Evolutionary conservation across 2,797 vertebrate genomes (phyloP), one percentile per base, ranked within the genome.

Genomic region (Mus spretus): DNA sequence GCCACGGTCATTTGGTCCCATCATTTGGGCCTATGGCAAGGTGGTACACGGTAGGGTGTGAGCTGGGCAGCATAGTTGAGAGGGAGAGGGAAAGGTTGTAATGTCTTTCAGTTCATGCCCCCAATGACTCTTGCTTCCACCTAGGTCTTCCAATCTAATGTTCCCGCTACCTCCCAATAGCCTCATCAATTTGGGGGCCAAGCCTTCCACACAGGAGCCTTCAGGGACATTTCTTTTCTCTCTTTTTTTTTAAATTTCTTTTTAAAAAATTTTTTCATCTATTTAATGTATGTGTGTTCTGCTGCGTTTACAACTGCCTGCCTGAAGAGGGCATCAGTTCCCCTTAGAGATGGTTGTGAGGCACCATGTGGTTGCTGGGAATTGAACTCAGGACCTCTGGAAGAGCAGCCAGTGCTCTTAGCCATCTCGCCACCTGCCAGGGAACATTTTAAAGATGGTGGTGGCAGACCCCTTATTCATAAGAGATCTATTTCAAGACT

Each of bases 61-160:
- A 31, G 37, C 9, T 0, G 2, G 26, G 8, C 34, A 26, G 14
- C n/a, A 19, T 6, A 5, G 22, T 14, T 1, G 34, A 28, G 37
- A 57, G 70, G 24, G 19, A 40, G 37, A 40, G 31, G 85, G 26
- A 28, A 74, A 55, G 53, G 72, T 14, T 14, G 55, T 1, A 11
- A 37, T 50, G 14, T 14, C 44, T 78, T 47, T 65, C 31, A 67
- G 44, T 44, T 50, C 44, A 53, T 1, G 0, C 19, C 44, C 26
- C 14, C 44, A 50, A 13, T 50, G 83, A 40, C 19, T n/a, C 15
- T 11, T 2, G 31, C 12, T 34, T 89, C 57, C 57, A 78, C 15
- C 3, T 1, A n/a, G 13, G 8, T 57, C 40, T 22, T 37, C 47
- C 74, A 31, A n/a, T 34, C 74, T 78, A 26, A n/a, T 6, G 40